phyloP scores from a whole-genome alignment of 1,140 invertebrate species.

The Heliconius nattereri region DNA sequence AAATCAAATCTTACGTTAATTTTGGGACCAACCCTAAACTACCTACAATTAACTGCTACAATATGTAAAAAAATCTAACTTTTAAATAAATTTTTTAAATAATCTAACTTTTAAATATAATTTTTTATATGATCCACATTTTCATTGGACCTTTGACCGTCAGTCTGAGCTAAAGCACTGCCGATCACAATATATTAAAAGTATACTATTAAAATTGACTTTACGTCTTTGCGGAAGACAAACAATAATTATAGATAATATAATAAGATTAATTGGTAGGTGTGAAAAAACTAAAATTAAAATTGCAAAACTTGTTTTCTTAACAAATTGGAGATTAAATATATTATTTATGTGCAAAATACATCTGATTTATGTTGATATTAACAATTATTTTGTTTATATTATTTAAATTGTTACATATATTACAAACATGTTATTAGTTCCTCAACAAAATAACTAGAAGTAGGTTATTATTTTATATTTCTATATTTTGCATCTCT shows the following conservation, averaged over 20 bases:
- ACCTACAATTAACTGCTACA: too few relatives aligned
- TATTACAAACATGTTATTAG: too few relatives aligned
- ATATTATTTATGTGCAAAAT: constrained; percentile 5
- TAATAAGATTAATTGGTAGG: constrained; percentile 13
- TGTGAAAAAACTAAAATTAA: constrained; percentile 12
- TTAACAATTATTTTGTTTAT: not conserved
- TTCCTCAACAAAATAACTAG: too few relatives aligned
- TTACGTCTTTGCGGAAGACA: not conserved
- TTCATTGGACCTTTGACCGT: not conserved
- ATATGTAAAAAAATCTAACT: too few relatives aligned
- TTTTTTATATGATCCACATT: not conserved
- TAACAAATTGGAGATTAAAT: constrained; percentile 6
- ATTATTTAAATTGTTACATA: not conserved
- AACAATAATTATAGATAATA: constrained; percentile 4
- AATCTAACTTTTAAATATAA: too few relatives aligned
- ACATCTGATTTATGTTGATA: constrained; percentile 1
- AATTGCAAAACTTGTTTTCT: constrained; percentile 2
- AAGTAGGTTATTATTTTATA: too few relatives aligned
- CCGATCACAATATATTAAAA: not conserved
- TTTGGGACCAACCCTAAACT: too few relatives aligned
- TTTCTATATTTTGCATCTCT: too few relatives aligned
- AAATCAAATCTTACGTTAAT: too few relatives aligned
- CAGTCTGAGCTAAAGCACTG: not conserved
- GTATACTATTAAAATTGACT: not conserved
- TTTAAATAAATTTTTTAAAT: too few relatives aligned